Base-by-base conservation (phyloP, 2,888 invertebrate genomes). In the Drosophila helvetica region DNA sequence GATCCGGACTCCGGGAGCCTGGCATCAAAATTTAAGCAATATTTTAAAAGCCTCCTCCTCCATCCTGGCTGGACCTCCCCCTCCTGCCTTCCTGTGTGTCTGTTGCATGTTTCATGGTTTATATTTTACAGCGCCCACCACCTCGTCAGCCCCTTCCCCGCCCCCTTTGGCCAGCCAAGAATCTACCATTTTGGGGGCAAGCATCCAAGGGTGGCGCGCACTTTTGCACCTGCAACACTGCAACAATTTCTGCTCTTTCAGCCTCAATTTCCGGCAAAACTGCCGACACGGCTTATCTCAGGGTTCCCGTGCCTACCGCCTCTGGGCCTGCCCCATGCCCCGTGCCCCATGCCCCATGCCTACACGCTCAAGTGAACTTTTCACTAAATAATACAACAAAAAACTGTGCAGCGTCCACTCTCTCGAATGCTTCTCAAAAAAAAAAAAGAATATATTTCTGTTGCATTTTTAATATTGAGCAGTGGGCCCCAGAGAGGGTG, bases 251-350 rank as follows among this genome's bases (percentile, higher is more conserved):
- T 62, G 47, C 30, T 10, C 10, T 25, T 12, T n/a, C 22, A 86
- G 65, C 78, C 76, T 79, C 88, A 86, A 88, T 84, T 80, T 88
- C 80, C 88, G 83, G 79, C 47, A 79, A 38, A 76, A 77, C 67
- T 68, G 70, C 77, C 79, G 86, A 72, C 77, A 71, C 62, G 74
- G 88, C 86, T 83, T 85, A 87, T 83, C 86, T 81, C 43, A 18
- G 68, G 33, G 12, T 33, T 1, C 12, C 33, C 12, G 33, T 25
- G 42, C n/a, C 17, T 62, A 52, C 65, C 19, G 73, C 62, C 48
- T 12, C n/a, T 33, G 64, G 64, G 42, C 52, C 52, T 52, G 45
- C 53, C 58, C 70, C 68, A 70, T 66, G 70, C 77, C 79, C 71
- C 38, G 2, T 7, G 27, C 27, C 2, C 8, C 25, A 7, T 25